Evolutionary conservation across 2,888 invertebrate genomes (phyloP).

Genomic region (Cheilosia pagana): DNA sequence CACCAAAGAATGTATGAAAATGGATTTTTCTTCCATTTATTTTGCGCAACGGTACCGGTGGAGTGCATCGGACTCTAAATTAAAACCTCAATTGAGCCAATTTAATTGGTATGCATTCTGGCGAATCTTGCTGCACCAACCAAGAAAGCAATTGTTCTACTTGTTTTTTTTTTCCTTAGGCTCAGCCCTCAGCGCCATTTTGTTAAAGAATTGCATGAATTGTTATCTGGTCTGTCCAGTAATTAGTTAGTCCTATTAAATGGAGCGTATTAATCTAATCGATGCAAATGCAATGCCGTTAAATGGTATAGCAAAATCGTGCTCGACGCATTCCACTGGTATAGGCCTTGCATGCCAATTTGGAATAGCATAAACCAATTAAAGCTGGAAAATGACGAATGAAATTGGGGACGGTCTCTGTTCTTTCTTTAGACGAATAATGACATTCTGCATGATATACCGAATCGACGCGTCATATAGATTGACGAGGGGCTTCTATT

Average conservation of each 20-base stretch:
- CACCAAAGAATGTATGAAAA: too few relatives aligned
- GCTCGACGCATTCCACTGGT: slow-evolving; percentile 30
- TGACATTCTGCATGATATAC: slow-evolving; percentile 54
- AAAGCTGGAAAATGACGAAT: slow-evolving; percentile 19
- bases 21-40: neutral
- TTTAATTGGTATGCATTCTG: slow-evolving; percentile 36
- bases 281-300: slow-evolving; percentile 48
- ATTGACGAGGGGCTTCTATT: slow-evolving; percentile 57
- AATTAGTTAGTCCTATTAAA: slow-evolving; percentile 48
- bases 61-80: slow-evolving; percentile 35
- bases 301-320: slow-evolving; percentile 18
- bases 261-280: slow-evolving; percentile 59
- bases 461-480: slow-evolving; percentile 21
- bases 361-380: slow-evolving; percentile 59
- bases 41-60: neutral
- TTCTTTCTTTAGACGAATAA: slow-evolving; percentile 15
- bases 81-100: slow-evolving; percentile 33
- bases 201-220: slow-evolving; percentile 31
- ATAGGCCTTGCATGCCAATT: slow-evolving; percentile 44
- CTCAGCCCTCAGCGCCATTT: slow-evolving; percentile 12
- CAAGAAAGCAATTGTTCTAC: slow-evolving; percentile 19
- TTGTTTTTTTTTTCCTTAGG: neutral
- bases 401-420: slow-evolving; percentile 44
- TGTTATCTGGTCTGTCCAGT: slow-evolving; percentile 24
- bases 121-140: slow-evolving; percentile 18